Percentiles rank a stretch among this genome's conserved stretches.
Evolutionary conservation across 2,797 vertebrate species (phyloP).

Genomic region (Darevskia nairensis): DNA sequence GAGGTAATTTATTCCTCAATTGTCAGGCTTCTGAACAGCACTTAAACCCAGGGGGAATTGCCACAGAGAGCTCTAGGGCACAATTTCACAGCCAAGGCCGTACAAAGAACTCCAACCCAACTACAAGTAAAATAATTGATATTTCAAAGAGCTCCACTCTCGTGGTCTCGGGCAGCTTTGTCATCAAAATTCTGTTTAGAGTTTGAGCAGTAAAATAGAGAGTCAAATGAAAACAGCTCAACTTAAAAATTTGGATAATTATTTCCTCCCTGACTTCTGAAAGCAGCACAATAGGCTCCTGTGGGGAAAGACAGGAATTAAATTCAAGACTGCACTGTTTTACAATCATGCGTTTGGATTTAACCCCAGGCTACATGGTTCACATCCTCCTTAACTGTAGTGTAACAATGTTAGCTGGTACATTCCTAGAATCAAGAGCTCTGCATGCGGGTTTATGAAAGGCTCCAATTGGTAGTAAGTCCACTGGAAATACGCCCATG

Average conservation of each 20-base stretch:
- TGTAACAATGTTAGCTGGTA: not conserved
- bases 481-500: not conserved
- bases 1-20: conserved; percentile 45
- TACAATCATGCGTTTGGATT: not conserved
- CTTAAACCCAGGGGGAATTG: conserved; percentile 14
- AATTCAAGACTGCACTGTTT: not conserved
- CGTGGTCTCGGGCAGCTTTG: conserved; percentile 6
- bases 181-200: accelerated
- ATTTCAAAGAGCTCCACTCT: not conserved
- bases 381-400: not conserved
- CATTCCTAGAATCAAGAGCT: not conserved
- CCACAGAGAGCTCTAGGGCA: not conserved
- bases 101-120: conserved; percentile 3
- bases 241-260: not conserved
- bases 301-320: not conserved
- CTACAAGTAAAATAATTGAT: not conserved
- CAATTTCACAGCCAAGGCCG: conserved; percentile 24
- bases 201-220: not conserved
- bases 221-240: conserved; percentile 27
- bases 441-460: not conserved
- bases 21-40: conserved; percentile 9
- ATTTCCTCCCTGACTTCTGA: accelerated
- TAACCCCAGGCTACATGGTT: not conserved
- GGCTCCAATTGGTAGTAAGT: not conserved
- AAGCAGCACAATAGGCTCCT: not conserved